phyloP scores from a whole-genome alignment of 2,797 vertebrate species.

The Oreonectes daqikongensis region DNA sequence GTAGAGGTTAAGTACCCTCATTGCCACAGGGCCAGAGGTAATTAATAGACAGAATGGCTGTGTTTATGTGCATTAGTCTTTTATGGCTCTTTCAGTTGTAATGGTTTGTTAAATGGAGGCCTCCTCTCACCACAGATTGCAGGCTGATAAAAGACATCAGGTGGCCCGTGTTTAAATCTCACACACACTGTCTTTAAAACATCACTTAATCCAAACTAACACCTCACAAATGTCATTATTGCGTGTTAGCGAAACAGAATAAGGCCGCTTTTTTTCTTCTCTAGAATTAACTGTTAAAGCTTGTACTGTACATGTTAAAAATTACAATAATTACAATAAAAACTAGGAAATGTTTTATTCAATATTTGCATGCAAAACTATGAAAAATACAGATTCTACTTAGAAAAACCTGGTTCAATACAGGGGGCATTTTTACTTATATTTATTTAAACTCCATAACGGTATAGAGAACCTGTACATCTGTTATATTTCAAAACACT shows the following conservation, averaged over 20 bases:
- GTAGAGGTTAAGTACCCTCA: slow-evolving; percentile 78
- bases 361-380: neutral
- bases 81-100: slow-evolving; percentile 64
- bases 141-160: slow-evolving; percentile 54
- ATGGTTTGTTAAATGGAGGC: slow-evolving; percentile 65
- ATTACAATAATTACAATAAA: neutral
- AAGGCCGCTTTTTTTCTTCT: neutral
- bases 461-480: neutral
- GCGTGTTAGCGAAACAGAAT: neutral
- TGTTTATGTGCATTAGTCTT: slow-evolving; percentile 58
- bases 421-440: no score
- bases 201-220: slow-evolving; percentile 28
- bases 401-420: no score
- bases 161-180: slow-evolving; percentile 48
- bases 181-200: neutral
- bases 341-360: neutral
- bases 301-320: neutral
- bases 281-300: neutral
- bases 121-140: slow-evolving; percentile 54
- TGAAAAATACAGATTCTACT: neutral
- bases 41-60: slow-evolving; percentile 74
- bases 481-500: slow-evolving; percentile 68
- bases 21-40: slow-evolving; percentile 72
- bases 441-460: slow-evolving; percentile 47
- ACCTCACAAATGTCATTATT: neutral